A percentile compares a stretch with the other conserved stretches of the same genome.
phyloP scores from a whole-genome alignment of 2,888 invertebrate species.

The Didymodactylos carnosus region DNA sequence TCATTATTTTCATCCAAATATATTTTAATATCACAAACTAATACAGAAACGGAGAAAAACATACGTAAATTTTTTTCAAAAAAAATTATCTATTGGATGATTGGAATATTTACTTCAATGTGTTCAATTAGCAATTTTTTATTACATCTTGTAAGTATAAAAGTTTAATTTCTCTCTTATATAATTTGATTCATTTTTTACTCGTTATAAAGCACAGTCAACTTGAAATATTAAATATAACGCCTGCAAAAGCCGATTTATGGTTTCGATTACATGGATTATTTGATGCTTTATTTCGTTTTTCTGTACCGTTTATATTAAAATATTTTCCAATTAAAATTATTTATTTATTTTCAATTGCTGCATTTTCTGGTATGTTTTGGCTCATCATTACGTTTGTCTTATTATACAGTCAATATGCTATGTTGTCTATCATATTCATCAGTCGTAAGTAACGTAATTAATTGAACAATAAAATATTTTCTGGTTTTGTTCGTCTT shows the following conservation, averaged over 20 bases:
- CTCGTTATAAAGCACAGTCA: no score
- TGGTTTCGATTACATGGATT: neutral
- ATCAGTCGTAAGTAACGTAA: no score
- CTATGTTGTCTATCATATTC: no score
- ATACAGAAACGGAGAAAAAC: neutral
- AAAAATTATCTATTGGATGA: conserved; percentile 1
- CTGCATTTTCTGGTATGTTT: neutral
- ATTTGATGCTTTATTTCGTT: neutral
- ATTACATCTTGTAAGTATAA: neutral
- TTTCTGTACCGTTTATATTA: neutral
- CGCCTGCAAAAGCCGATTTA: neutral
- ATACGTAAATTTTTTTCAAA: neutral
- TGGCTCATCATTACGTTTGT: neutral
- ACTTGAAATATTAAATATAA: neutral
- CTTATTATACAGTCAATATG: neutral
- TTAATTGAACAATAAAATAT: neutral
- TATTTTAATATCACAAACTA: neutral
- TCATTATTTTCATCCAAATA: conserved; percentile 6
- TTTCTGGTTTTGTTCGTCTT: neutral
- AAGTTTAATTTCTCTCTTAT: neutral
- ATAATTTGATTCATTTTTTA: neutral
- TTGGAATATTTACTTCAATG: conserved; percentile 1
- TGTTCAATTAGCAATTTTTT: conserved; percentile 1
- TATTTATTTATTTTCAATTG: neutral
- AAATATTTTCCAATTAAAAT: neutral